A percentile compares a stretch with the other conserved stretches of the same genome.
Evolutionary conservation across 2,113 vertebrate species (phyloP).

Genomic region (Periophthalmus modestus): DNA sequence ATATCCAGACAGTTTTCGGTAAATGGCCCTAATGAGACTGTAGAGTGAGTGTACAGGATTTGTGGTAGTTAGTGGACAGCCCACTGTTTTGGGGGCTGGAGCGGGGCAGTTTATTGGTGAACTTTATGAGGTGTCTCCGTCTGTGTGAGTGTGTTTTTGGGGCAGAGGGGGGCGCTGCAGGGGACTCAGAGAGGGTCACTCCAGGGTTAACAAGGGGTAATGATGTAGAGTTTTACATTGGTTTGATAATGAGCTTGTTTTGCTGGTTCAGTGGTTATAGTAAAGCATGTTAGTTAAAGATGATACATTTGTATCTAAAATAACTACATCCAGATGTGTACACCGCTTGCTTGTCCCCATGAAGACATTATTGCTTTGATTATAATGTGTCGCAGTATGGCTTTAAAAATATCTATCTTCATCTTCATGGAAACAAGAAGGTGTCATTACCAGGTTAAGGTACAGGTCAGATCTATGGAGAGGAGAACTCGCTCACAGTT

Average conservation of each 20-base stretch:
- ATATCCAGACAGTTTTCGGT: slow-evolving; percentile 25
- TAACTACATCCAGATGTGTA: no score
- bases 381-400: no score
- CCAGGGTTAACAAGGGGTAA: slow-evolving; percentile 18
- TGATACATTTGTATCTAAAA: not conserved
- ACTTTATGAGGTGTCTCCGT: slow-evolving; percentile 47
- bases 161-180: not conserved
- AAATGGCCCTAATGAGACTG: slow-evolving; percentile 25
- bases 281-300: not conserved
- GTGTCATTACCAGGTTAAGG: no score
- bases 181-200: slow-evolving; percentile 12
- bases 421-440: no score
- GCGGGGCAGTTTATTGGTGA: slow-evolving; percentile 33
- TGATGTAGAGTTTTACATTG: slow-evolving; percentile 1
- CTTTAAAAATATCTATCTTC: no score
- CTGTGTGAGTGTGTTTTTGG: slow-evolving; percentile 15
- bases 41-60: slow-evolving; percentile 16
- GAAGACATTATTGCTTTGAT: no score
- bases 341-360: no score
- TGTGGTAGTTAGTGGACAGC: slow-evolving; percentile 20
- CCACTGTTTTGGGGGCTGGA: slow-evolving; percentile 12
- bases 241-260: slow-evolving; percentile 1
- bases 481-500: no score
- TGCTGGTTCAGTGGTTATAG: not conserved
- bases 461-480: no score